Conservation (phyloP, 2,797 vertebrate genomes). For the Aselliscus stoliczkanus region DNA sequence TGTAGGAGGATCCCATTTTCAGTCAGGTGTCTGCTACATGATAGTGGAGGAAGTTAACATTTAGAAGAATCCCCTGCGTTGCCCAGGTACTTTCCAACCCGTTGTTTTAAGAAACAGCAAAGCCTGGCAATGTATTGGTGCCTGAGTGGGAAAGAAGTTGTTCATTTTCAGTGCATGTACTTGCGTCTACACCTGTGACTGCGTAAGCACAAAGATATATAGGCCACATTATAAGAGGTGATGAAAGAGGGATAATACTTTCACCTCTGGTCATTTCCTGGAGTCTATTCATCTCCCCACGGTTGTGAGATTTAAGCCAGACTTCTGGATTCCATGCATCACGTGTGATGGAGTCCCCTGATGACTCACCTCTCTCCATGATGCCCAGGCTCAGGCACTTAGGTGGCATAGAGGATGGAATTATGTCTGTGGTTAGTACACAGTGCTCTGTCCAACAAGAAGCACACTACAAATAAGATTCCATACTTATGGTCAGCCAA, state of each 20-base stretch:
- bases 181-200: background rate
- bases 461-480: background rate
- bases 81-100: background rate
- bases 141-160: background rate
- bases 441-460: background rate
- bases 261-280: background rate
- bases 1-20: fast-evolving
- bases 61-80: fast-evolving
- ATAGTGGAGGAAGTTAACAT: too few species aligned
- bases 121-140: background rate
- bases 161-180: background rate
- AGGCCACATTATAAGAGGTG: background rate
- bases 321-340: background rate
- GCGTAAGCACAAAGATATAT: background rate
- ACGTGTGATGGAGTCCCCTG: background rate
- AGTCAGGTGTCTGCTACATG: fast-evolving
- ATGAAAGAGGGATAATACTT: background rate
- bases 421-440: background rate
- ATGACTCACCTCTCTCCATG: background rate
- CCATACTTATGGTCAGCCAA: background rate
- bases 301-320: background rate
- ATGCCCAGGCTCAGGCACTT: background rate
- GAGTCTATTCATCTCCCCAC: background rate
- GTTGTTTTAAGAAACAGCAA: background rate
- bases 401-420: background rate